Conservation (phyloP, 35 echinoderm and acorn worm species). For the Acanthaster planci region DNA sequence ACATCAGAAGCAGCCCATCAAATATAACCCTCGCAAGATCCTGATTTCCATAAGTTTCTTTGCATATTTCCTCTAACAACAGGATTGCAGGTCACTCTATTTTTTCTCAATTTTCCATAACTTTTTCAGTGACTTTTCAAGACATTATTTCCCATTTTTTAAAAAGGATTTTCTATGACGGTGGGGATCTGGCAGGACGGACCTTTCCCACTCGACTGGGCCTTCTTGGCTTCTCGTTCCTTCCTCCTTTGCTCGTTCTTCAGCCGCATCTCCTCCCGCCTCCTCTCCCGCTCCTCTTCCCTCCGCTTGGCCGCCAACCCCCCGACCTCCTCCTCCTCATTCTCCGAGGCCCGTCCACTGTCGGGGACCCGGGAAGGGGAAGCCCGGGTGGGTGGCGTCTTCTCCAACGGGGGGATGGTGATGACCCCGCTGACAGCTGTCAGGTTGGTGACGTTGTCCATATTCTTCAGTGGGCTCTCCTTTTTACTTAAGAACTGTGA, state of each 20-base stretch:
- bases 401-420: constrained; percentile 63
- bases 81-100: too few species aligned
- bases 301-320: constrained; percentile 4
- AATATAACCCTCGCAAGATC: too few species aligned
- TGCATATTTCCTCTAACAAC: too few species aligned
- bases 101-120: too few species aligned
- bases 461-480: constrained; percentile 29
- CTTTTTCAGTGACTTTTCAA: too few species aligned
- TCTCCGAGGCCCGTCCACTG: neutral
- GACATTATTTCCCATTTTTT: too few species aligned
- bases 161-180: too few species aligned
- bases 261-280: constrained; percentile 77
- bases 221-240: constrained; percentile 73
- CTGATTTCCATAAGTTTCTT: too few species aligned
- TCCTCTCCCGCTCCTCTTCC: constrained; percentile 53
- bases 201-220: constrained; percentile 31
- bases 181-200: too few species aligned
- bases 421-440: constrained; percentile 97
- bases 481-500: constrained; percentile 66
- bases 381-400: constrained; percentile 36
- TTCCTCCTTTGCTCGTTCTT: constrained; percentile 79
- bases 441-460: constrained; percentile 43
- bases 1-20: too few species aligned
- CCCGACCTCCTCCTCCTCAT: constrained; percentile 10
- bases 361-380: neutral